phyloP scores from a whole-genome alignment of 35 echinoderm and acorn worm genomes.

The Heliocidaris tuberculata region DNA sequence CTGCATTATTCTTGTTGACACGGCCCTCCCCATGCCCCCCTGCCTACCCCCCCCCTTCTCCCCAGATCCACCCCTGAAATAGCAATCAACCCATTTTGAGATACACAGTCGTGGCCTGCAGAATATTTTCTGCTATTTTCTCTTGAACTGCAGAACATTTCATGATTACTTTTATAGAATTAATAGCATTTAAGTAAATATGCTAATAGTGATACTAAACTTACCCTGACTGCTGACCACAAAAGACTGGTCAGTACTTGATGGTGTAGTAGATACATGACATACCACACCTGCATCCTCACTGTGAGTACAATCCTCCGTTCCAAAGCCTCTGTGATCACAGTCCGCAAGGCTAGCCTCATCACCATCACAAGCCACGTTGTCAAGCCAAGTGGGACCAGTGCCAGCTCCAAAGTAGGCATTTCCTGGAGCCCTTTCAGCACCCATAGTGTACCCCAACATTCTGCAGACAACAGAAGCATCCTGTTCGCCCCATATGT shows the following conservation, averaged over 20 bases:
- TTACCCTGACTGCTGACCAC: background rate
- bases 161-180: background rate
- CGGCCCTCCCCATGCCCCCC: too few species aligned
- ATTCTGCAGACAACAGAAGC: constrained; percentile 49
- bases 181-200: too few species aligned
- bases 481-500: constrained; percentile 43
- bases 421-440: background rate
- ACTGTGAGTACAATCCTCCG: background rate
- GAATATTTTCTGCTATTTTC: background rate
- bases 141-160: background rate
- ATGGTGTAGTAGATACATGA: background rate
- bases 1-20: background rate
- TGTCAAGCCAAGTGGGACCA: constrained; percentile 20
- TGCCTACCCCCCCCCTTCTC: too few species aligned
- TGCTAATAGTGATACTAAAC: background rate
- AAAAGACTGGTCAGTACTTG: background rate
- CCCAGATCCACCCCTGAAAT: too few species aligned
- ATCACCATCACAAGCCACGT: background rate
- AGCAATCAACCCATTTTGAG: too few species aligned
- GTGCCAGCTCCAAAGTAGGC: background rate
- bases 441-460: constrained; percentile 24
- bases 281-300: constrained; percentile 35
- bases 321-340: background rate
- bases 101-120: too few species aligned
- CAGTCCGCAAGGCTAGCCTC: constrained; percentile 20